Evolutionary conservation across 2,797 vertebrate genomes (phyloP).

Genomic region (Gallinago stenura): DNA sequence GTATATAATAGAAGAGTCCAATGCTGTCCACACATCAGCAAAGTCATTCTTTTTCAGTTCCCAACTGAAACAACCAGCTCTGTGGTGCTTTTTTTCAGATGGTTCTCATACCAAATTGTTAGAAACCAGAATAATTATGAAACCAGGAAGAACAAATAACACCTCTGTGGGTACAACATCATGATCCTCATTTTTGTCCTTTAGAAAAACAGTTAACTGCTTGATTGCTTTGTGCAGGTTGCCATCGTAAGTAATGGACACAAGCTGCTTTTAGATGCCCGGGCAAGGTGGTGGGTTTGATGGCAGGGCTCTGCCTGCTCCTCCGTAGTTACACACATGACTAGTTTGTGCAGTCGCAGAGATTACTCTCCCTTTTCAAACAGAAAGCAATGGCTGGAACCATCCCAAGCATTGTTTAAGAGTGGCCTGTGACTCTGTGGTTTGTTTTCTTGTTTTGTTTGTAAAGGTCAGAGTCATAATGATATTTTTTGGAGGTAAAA

Average conservation of each 20-base stretch:
- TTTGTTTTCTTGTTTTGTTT: slow-evolving; percentile 42
- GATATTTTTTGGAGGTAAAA: slow-evolving; percentile 6
- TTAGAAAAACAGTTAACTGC: neutral
- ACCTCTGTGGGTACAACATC: neutral
- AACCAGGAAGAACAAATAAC: neutral
- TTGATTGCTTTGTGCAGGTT: neutral
- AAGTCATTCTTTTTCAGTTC: neutral
- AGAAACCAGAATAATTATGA: neutral
- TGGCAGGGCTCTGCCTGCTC: neutral
- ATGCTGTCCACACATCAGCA: neutral
- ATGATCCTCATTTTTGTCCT: neutral
- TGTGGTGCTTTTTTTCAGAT: neutral
- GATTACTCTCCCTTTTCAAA: slow-evolving; percentile 54
- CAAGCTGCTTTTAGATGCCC: neutral
- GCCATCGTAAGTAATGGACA: neutral
- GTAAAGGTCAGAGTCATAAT: slow-evolving; percentile 32
- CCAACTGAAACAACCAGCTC: neutral
- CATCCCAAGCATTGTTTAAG: slow-evolving; percentile 38
- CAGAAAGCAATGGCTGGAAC: slow-evolving; percentile 49
- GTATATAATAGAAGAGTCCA: neutral
- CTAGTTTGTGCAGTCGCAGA: neutral
- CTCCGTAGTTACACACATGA: neutral
- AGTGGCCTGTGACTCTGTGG: neutral
- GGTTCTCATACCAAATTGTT: neutral
- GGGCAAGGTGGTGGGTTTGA: neutral